Conservation (phyloP, 1,140 invertebrate species). For the Spodoptera frugiperda region DNA sequence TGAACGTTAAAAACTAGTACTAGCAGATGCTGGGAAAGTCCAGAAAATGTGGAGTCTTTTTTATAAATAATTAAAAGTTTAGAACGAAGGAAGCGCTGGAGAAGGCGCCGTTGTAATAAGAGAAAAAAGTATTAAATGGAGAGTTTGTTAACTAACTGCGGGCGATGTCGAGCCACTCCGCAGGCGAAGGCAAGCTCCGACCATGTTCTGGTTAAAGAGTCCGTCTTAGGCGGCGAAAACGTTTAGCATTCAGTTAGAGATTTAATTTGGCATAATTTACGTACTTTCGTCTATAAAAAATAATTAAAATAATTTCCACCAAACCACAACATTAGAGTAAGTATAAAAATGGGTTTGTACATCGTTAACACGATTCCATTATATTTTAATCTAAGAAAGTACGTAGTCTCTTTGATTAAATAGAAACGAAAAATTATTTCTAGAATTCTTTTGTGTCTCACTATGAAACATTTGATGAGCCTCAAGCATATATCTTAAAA, state of each 20-base stretch:
- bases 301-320: background rate
- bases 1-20: conserved; percentile 8
- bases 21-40: background rate
- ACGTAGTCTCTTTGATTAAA: background rate
- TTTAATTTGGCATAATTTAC: conserved; percentile 11
- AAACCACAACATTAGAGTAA: too few relatives aligned
- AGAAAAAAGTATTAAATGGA: conserved; percentile 18
- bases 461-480: background rate
- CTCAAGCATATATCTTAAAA: background rate
- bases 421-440: background rate
- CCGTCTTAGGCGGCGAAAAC: conserved; percentile 18
- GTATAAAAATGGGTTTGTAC: background rate
- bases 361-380: background rate
- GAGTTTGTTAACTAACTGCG: conserved; percentile 33
- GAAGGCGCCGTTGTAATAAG: conserved; percentile 19
- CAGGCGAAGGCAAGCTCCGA: conserved; percentile 5
- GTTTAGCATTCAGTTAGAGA: conserved; percentile 37
- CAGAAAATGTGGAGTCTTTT: conserved; percentile 2
- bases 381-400: conserved; percentile 23
- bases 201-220: conserved; percentile 39
- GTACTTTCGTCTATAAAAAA: background rate
- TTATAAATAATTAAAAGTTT: conserved; percentile 38
- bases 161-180: conserved; percentile 16
- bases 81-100: conserved; percentile 18
- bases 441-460: background rate